These are phyloP conservation scores for Rosalia funebris DNA, from an alignment of 2,888 invertebrate genomes.

Conservation along the genomic window DNA sequence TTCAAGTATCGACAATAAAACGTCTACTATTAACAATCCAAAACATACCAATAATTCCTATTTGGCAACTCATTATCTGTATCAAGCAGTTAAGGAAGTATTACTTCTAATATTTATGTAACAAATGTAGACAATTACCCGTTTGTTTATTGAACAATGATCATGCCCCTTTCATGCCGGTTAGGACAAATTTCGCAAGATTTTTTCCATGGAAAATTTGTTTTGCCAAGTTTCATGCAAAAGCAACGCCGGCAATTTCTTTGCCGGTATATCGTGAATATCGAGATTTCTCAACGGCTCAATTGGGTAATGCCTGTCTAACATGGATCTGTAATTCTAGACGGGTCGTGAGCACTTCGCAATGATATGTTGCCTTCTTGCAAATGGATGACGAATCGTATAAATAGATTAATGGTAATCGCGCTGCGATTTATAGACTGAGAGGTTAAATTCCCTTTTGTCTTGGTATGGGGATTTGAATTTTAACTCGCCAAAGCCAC, in stretches of 20 bases:
- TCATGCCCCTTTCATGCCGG: slow-evolving; percentile 11
- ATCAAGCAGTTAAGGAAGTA: too few species aligned
- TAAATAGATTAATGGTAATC: slow-evolving; percentile 5
- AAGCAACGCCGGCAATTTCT: slow-evolving; percentile 36
- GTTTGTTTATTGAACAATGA: slow-evolving; percentile 2
- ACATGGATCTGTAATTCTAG: slow-evolving; percentile 43
- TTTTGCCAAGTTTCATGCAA: slow-evolving; percentile 19
- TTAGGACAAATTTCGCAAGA: slow-evolving; percentile 20
- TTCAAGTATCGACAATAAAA: too few species aligned
- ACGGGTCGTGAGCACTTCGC: slow-evolving; percentile 36
- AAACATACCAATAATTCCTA: too few species aligned
- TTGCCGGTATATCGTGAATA: slow-evolving; percentile 45
- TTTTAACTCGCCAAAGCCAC: too few species aligned
- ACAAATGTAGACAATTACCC: slow-evolving; percentile 10
- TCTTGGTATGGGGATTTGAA: too few species aligned
- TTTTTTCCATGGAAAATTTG: slow-evolving; percentile 18
- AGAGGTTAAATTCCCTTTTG: too few species aligned
- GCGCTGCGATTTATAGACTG: too few species aligned
- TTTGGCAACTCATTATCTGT: too few species aligned
- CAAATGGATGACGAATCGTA: slow-evolving; percentile 7
- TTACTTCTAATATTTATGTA: too few species aligned
- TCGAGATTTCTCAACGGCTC: slow-evolving; percentile 44
- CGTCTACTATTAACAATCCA: too few species aligned
- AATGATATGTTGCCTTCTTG: slow-evolving; percentile 34
- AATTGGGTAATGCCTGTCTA: slow-evolving; percentile 42